Evolutionary conservation across 2,113 vertebrate genomes (phyloP), one percentile per base, ranked within the genome.

Genomic region (Serinus canaria): DNA sequence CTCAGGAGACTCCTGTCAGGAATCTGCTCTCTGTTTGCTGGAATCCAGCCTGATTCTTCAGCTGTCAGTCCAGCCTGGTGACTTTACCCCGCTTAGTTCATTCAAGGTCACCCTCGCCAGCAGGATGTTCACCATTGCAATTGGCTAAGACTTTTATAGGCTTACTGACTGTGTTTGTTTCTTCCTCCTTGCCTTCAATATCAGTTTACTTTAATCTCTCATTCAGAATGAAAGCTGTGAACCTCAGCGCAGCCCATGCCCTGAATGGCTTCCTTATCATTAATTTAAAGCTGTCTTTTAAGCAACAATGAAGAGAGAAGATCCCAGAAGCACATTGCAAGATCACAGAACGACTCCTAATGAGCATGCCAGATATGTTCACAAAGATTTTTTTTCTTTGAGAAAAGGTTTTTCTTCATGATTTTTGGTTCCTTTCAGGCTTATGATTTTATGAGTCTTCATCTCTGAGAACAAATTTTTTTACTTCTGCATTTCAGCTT

Each of bases 41-140:
- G 93, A 80, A 89, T 85, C 79, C 84, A 66, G 84, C 80, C 89
- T 89, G 83, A 87, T 90, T 89, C 41, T 83, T 92, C 84, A 89
- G 73, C 53, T 53, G 66, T 93, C 96, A 96, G 93, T 97, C 92
- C 94, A 87, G 92, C 95, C 93, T 96, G 89, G 93, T 89, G 80
- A 97, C 95, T 98, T 96, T 98, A 98, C 97, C 98, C 94, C 95
- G 92, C 97, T 97, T 97, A 96, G 96, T 97, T 98, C 96, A 97
- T 92, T 87, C 97, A 97, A 98, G 98, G 98, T 98, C 97, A 94
- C 80, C 85, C 92, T 89, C 6, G 25, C 69, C 84, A 81, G 85
- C 95, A 87, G 84, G 94, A 96, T 97, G 91, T 73, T 97, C 95
- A 25, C 95, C 91, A 94, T 93, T 64, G 83, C 94, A 94, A 96